Percentiles rank a stretch among this genome's conserved stretches.
Evolutionary conservation across 2,113 vertebrate species (phyloP).

Genomic region (Tragulus kanchil): DNA sequence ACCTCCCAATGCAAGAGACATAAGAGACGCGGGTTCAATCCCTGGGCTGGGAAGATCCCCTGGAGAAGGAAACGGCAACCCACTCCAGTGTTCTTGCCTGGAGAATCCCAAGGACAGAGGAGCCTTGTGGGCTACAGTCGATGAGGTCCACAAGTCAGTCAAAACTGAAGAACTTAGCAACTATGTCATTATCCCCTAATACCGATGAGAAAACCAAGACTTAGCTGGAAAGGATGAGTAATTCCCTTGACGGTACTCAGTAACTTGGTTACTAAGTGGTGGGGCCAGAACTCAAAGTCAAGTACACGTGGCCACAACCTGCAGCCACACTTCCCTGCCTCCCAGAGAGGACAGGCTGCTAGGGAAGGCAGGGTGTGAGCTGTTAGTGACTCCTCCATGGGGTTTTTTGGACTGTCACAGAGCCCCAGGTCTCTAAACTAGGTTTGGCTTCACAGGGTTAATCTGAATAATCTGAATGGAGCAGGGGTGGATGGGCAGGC

Average conservation of each 20-base stretch:
- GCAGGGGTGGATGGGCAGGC: background rate
- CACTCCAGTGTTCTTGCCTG: too few species aligned
- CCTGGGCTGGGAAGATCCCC: too few species aligned
- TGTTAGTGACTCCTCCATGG: fast-evolving
- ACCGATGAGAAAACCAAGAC: background rate
- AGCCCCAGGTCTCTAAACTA: background rate
- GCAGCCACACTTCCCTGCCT: background rate
- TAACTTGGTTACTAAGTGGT: background rate
- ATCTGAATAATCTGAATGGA: background rate
- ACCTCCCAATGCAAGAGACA: too few species aligned
- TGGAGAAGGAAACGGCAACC: too few species aligned
- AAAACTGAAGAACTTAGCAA: too few species aligned
- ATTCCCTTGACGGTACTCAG: too few species aligned
- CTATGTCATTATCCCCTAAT: background rate
- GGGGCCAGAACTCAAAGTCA: background rate
- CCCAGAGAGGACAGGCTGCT: background rate
- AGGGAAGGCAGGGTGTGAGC: background rate
- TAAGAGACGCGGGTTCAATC: too few species aligned
- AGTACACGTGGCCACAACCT: fast-evolving
- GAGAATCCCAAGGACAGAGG: too few species aligned
- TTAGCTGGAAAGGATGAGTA: background rate
- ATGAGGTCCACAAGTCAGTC: too few species aligned
- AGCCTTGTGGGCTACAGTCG: too few species aligned
- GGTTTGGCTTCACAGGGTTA: background rate
- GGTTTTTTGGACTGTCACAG: background rate